Base-by-base conservation (phyloP, 2,888 invertebrate species). In the Phoronis australis region DNA sequence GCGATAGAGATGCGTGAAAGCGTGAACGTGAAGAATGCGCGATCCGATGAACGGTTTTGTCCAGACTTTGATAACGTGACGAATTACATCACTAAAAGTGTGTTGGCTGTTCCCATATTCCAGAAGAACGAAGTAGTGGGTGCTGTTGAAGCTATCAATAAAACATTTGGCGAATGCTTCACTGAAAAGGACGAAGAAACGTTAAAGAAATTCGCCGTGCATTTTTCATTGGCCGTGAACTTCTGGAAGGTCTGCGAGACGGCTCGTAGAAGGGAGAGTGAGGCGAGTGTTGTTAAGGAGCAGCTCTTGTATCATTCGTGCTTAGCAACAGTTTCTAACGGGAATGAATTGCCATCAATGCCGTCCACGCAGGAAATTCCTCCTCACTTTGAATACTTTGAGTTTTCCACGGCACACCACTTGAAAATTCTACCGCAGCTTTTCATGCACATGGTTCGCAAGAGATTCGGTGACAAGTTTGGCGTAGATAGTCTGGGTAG, bases 101-200 rank as follows among this genome's bases (percentile, higher is more conserved):
- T 67, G 23, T 54, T 69, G n/a, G 66, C 67, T 50, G 67, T 69
- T 67, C 69, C 68, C 1, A 69, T 69, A 23, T 43, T 56, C 25
- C 56, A 59, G 40, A 59, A 62, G 37, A 55, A 52, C 1, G 51
- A 51, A 2, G 62, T 66, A 1, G 52, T 66, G 6, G 68, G 69
- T 9, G 69, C 68, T 2, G 62, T 68, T 3, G 61, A 68, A 51
- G 58, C 68, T 59, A 52, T 69, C 38, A 69, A 69, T 60, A 61
- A 56, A 41, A 37, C 46, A 23, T 40, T 51, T 31, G 57, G 54
- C 1, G 59, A 62, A n/a, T 56, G 55, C 45, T 68, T 69, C 51
- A 63, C 62, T 5, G 45, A 57, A n/a, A 52, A 60, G 50, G 68
- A 68, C 45, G 65, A 61, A 47, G 42, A 47, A 4, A 56, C 65